Conservation (phyloP, 1,140 invertebrate species). For the Diprion similis region DNA sequence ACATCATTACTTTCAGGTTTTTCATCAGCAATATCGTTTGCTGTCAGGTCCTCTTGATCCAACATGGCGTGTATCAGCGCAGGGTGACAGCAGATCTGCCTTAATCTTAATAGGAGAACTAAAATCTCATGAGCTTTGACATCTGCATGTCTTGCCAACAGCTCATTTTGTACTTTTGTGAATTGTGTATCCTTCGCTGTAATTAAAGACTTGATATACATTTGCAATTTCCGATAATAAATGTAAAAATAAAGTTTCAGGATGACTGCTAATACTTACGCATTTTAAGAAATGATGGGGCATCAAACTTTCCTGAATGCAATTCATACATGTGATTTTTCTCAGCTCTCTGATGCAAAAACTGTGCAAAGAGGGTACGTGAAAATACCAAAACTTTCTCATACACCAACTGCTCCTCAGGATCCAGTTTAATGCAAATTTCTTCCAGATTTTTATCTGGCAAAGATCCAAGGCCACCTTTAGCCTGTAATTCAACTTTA, state of each 20-base stretch:
- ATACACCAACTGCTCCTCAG: slow-evolving; percentile 79
- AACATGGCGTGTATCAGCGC: slow-evolving; percentile 78
- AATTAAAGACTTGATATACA: slow-evolving; percentile 13
- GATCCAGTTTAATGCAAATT: slow-evolving; percentile 68
- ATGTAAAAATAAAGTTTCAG: not conserved
- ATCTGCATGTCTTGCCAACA: slow-evolving; percentile 53
- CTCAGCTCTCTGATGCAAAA: slow-evolving; percentile 75
- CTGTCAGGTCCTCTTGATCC: slow-evolving; percentile 58
- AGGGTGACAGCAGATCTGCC: slow-evolving; percentile 91
- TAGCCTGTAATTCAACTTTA: slow-evolving; percentile 76
- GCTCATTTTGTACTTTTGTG: slow-evolving; percentile 49
- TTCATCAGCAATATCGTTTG: slow-evolving; percentile 47
- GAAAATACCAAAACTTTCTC: slow-evolving; percentile 78
- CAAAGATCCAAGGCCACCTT: slow-evolving; percentile 66
- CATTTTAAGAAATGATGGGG: slow-evolving; percentile 13
- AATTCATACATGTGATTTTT: slow-evolving; percentile 60
- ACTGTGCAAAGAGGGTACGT: slow-evolving; percentile 77
- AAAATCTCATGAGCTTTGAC: slow-evolving; percentile 81
- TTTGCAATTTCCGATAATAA: slow-evolving; percentile 19
- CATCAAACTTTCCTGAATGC: slow-evolving; percentile 38
- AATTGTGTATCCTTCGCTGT: slow-evolving; percentile 48
- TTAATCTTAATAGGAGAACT: slow-evolving; percentile 79
- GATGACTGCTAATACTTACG: slow-evolving; percentile 21
- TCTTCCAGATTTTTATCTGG: slow-evolving; percentile 70
- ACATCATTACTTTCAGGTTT: slow-evolving; percentile 64